Base-by-base conservation (phyloP, 1,140 invertebrate genomes). In the Bathynomus jamesi region DNA sequence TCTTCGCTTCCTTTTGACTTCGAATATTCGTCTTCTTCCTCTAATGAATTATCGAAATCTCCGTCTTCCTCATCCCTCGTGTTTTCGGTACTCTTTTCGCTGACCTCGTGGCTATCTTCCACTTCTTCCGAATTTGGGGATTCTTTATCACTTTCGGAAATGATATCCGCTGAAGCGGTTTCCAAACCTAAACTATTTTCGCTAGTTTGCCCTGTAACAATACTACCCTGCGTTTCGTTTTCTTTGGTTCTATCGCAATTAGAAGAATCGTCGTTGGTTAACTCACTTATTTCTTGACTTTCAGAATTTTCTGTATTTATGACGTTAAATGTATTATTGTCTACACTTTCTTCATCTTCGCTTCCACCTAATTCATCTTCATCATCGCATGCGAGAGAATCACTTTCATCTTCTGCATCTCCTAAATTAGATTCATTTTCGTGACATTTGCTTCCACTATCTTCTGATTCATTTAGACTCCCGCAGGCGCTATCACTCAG, bases 321-420 rank as follows among this genome's bases (percentile, higher is more conserved):
- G 7, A 74, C 70, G 53, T 74, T 74, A 28, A 74, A 74, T 8
- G 72, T 74, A 32, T 74, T 74, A 24, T 74, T 74, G 63, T 74
- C 72, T 21, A 74, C 32, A 40, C 72, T 74, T 24, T 70, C 67
- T 10, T 70, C 69, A 2, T 74, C 72, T 21, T 53, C 40, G n/a
- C n/a, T n/a, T n/a, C n/a, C n/a, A n/a, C n/a, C n/a, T 5, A 53
- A 5, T 53, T 53, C 40, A 53, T 53, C 40, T 53, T 53, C 21
- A 53, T 53, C 40, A 21, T 53, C 40, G 40, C 40, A 53, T 53
- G 13, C 40, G 2, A 53, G 21, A 3, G 40, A 53, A 53, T 53
- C 40, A 53, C 40, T 53, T 5, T 53, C 40, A 17, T 53, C 40
- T 21, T 53, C 40, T 1, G 21, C 40, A 21, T 53, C 40, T 5